Evolutionary conservation across 2,888 invertebrate genomes (phyloP), one percentile per base, ranked within the genome.

Genomic region (Torymus auratus): DNA sequence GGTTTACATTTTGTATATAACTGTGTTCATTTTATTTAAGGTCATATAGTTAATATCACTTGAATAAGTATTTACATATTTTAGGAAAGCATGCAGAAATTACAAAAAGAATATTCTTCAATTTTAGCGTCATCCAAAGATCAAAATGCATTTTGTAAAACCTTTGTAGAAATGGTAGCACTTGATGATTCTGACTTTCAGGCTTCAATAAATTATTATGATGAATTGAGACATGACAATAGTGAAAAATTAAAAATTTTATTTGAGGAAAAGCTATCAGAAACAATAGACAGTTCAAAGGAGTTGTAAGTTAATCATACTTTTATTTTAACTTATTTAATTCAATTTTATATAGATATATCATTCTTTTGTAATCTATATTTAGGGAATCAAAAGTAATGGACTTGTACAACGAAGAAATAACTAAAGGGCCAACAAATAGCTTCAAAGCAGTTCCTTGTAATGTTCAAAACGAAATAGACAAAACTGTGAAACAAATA

Each of bases 51-150:
- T 28, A 28, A 28, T 28, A 5, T 28, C 7, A 28, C 7, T 28
- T 7, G 7, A 28, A 28, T 28, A 2, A 41, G 64, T 74, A 53
- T 74, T 52, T 65, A 58, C 56, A 11, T 12, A 52, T 84, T 83
- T 17, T 65, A 91, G 90, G 85, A 88, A 52, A 85, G 82, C 50
- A 89, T 90, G 88, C 84, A 83, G 58, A 83, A 86, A 80, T 80
- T 87, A 62, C 88, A 89, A 80, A 80, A 84, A 10, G 86, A 89
- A 61, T 90, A 87, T 71, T 81, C 70, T 5, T 69, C 78, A 2
- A 78, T 84, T 23, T 13, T 84, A 15, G 78, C 80, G 53, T 83
- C 84, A 7, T 68, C 83, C 11, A 71, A 82, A 28, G 80, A 85
- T n/a, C 82, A 85, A 71, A 89, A 89, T 83, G 82, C 86, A 11